Conservation (phyloP, 2,113 vertebrate species). For the Phylloscopus whistleri region DNA sequence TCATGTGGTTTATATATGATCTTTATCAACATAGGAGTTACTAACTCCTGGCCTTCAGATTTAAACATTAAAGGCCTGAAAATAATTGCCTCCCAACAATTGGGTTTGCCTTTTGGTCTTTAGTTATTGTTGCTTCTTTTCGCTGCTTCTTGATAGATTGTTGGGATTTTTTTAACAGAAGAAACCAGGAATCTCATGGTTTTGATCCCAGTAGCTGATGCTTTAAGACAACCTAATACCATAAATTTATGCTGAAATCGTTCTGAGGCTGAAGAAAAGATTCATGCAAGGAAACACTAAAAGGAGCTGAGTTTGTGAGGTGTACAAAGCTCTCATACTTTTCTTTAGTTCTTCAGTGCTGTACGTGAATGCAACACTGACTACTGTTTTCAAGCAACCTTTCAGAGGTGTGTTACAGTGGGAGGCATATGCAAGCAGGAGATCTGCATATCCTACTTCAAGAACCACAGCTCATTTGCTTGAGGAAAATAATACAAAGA, state of each 20-base stretch:
- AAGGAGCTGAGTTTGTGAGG: background rate
- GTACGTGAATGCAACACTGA: background rate
- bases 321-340: background rate
- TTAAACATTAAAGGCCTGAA: background rate
- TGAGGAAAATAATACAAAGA: background rate
- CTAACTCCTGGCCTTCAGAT: background rate
- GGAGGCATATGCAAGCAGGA: rapidly evolving
- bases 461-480: background rate
- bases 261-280: background rate
- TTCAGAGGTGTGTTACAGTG: background rate
- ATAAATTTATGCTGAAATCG: background rate
- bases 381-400: background rate
- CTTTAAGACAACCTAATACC: background rate
- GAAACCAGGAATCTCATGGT: background rate
- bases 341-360: background rate
- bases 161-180: background rate
- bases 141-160: background rate
- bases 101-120: background rate
- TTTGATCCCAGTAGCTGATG: background rate
- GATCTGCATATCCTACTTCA: background rate
- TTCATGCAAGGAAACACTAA: background rate
- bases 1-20: background rate
- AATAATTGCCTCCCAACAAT: background rate
- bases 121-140: background rate
- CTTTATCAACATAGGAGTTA: background rate